These are phyloP conservation scores for Drepana falcataria DNA, from an alignment of 2,888 invertebrate genomes.

Conservation along the genomic window DNA sequence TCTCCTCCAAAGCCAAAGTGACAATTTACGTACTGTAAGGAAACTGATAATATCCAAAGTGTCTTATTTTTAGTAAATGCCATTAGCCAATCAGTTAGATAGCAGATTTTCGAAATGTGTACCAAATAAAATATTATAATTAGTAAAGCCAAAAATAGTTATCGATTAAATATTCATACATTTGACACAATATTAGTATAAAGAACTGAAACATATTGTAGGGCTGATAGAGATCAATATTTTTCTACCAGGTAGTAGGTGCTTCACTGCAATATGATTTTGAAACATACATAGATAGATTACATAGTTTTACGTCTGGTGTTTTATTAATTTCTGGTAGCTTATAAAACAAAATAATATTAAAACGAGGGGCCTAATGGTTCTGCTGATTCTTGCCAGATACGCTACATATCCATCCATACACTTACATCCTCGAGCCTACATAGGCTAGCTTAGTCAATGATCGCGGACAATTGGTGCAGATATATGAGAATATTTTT, in stretches of 20 bases:
- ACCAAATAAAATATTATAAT: slow-evolving; percentile 58
- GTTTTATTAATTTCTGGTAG: slow-evolving; percentile 63
- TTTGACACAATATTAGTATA: slow-evolving; percentile 47
- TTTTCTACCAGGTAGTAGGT: slow-evolving; percentile 70
- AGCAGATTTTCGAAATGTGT: slow-evolving; percentile 71
- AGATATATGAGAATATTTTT: slow-evolving; percentile 61
- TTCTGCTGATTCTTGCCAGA: slow-evolving; percentile 68
- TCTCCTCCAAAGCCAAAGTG: slow-evolving; percentile 41
- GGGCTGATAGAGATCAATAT: slow-evolving; percentile 64
- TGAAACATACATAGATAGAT: slow-evolving; percentile 52
- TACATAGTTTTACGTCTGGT: slow-evolving; percentile 60
- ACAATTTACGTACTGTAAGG: slow-evolving; percentile 52
- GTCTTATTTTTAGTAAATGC: slow-evolving; percentile 76
- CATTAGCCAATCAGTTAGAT: slow-evolving; percentile 71
- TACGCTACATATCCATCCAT: slow-evolving; percentile 73
- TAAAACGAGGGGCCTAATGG: slow-evolving; percentile 33
- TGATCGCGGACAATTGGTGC: slow-evolving; percentile 56
- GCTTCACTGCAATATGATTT: slow-evolving; percentile 64
- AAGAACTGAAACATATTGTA: slow-evolving; percentile 64
- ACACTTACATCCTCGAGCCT: slow-evolving; percentile 56
- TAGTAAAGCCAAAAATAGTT: slow-evolving; percentile 31
- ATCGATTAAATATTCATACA: slow-evolving; percentile 38
- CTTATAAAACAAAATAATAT: slow-evolving; percentile 47
- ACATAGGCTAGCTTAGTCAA: slow-evolving; percentile 55
- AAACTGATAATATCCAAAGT: slow-evolving; percentile 71